phyloP scores from a whole-genome alignment of 2,113 vertebrate species.

The Megaceryle maxima region DNA sequence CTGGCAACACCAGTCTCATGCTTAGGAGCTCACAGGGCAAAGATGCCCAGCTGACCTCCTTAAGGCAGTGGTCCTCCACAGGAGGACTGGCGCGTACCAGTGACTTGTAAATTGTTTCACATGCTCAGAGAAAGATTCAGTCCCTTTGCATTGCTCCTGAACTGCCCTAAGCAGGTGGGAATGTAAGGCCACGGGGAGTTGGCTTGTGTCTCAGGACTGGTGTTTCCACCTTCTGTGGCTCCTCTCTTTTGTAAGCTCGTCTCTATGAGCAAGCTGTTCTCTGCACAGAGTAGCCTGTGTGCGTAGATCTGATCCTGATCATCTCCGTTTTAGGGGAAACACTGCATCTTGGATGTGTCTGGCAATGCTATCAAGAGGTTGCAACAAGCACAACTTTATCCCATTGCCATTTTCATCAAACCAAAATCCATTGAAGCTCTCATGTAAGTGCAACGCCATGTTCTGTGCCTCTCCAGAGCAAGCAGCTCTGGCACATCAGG shows the following conservation, averaged over 20 bases:
- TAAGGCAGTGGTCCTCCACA: neutral
- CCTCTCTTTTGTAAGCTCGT: neutral
- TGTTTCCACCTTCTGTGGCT: neutral
- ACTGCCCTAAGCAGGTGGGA: neutral
- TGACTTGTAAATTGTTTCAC: neutral
- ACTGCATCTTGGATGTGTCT: slow-evolving; percentile 98
- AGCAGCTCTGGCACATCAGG: neutral
- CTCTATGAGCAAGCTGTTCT: neutral
- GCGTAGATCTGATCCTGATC: neutral
- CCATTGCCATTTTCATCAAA: slow-evolving; percentile 99
- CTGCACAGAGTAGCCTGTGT: neutral
- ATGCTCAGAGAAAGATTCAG: neutral
- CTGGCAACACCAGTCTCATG: neutral
- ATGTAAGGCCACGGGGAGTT: neutral
- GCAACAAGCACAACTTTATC: slow-evolving; percentile 98
- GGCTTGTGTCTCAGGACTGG: neutral
- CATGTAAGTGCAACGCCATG: slow-evolving; percentile 81
- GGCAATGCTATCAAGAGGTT: slow-evolving; percentile 99
- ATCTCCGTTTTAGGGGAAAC: slow-evolving; percentile 86
- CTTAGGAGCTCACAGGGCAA: neutral
- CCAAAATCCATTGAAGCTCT: slow-evolving; percentile 98
- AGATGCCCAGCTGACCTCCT: neutral
- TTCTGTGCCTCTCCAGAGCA: neutral
- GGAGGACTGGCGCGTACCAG: neutral
- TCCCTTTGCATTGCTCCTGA: neutral